Base-by-base conservation (phyloP, 2,888 invertebrate genomes). In the Diplazon laetatorius region DNA sequence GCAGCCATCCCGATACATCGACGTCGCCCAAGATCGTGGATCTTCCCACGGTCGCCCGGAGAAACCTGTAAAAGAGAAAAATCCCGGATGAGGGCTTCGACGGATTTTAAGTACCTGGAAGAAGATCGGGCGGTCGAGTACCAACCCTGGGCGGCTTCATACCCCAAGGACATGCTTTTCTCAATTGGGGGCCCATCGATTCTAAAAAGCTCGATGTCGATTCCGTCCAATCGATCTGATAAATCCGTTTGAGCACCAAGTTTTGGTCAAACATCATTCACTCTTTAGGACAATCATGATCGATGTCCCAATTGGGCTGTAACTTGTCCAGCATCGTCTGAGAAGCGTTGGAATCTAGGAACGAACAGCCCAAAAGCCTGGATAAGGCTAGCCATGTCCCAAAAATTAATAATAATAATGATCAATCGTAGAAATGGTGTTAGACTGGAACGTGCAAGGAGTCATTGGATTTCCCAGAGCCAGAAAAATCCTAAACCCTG, bases 31-130 rank as follows among this genome's bases (percentile, higher is more conserved):
- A 35, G 39, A 39, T 1, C 37, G 37, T 37, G 59, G 18, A 20
- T 59, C 37, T 59, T 59, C 59, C 59, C 39, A 59, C 39, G 39
- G 5, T 20, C 37, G n/a, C 10, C 37, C 59, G 14, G 35, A 37
- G 37, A 59, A 39, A 12, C 1, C 35, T 18, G 10, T 9, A 25
- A 14, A 10, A 12, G 18, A 57, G 12, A 16, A 37, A n/a, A 16
- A 35, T 30, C n/a, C 8, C 8, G 35, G 5, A 37, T 18, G 37
- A 57, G 57, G 4, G 37, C 57, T 12, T 57, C 18, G 57, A 57
- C 35, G 9, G 10, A 57, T 57, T 35, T 10, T 3, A 18, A 57
- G 57, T 57, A 57, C 18, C 16, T 55, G 25, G 8, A 14, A 55
- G 35, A 14, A 30, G 14, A n/a, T n/a, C 25, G 35, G 22, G 35